Base-by-base conservation (phyloP, 2,113 vertebrate genomes). In the Epinephelus moara region DNA sequence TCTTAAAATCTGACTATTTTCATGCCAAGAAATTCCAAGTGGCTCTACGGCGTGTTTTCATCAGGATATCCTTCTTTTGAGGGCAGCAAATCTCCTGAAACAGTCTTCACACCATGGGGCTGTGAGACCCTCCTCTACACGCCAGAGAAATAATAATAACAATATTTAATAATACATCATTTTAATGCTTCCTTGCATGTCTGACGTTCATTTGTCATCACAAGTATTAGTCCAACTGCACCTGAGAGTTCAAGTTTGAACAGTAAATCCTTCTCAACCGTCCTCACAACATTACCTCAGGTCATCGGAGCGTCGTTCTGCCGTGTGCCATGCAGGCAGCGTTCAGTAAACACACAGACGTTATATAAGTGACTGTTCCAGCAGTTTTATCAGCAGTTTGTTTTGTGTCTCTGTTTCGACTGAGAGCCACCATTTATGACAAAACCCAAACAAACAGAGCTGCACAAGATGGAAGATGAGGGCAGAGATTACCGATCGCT, bases 401-500 rank as follows among this genome's bases (percentile, higher is more conserved):
- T 88, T 93, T 92, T 91, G 71, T 87, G 85, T 93, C 60, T 91
- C 85, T 10, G 72, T 89, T 89, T 85, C 67, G 1, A 87, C 75
- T 57, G 81, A 84, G 87, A 89, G 80, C 78, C 56, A 42, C 66
- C 50, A 19, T 84, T 88, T 88, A 84, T 75, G 61, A 59, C 55
- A 90, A 92, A 90, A 93, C 89, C 92, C 90, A 94, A 93, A 92
- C 90, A 94, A 91, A 78, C 80, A 88, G 85, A 75, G 75, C 80
- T 60, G 87, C 59, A 23, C 81, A 74, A 87, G 89, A 86, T 72
- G 60, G 27, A 64, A 93, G 89, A 94, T 90, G 91, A 88, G 84
- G 87, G 84, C 30, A 82, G 79, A 90, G 91, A 94, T 93, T 89
- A 81, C 52, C 1, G 56, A 71, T 79, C 64, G 27, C 60, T 82